Conservation (phyloP, 2,797 vertebrate genomes). For the Cyclura pinguis region DNA sequence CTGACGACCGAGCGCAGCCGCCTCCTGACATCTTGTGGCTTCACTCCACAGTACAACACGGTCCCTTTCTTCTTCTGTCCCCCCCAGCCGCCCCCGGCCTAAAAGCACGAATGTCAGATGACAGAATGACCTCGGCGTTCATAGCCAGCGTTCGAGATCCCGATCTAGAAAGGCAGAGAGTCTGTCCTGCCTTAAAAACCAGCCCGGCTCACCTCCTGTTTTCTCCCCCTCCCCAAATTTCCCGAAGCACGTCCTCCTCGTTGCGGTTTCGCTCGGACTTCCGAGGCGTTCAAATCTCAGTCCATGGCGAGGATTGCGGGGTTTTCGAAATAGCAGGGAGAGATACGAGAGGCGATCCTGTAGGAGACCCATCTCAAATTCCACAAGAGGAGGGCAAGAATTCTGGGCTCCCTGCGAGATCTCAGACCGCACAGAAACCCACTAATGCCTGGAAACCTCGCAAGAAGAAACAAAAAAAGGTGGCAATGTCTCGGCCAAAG, state of each 20-base stretch:
- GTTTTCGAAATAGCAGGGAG: too few relatives aligned
- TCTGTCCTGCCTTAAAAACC: conserved; percentile 30
- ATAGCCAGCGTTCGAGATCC: conserved; percentile 20
- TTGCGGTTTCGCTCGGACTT: background rate
- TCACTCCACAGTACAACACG: conserved; percentile 47
- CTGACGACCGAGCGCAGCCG: conserved; percentile 22
- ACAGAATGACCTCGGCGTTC: conserved; percentile 63
- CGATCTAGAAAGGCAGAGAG: background rate
- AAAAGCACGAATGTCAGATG: conserved; percentile 43
- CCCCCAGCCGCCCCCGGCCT: conserved; percentile 23
- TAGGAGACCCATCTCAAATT: too few relatives aligned
- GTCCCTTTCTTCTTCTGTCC: conserved; percentile 48
- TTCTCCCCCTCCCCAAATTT: background rate
- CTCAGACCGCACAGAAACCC: too few relatives aligned
- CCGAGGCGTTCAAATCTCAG: fast-evolving
- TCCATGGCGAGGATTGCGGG: background rate
- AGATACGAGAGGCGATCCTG: too few relatives aligned
- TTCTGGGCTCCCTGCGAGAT: too few relatives aligned
- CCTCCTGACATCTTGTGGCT: conserved; percentile 75
- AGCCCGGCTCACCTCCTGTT: background rate
- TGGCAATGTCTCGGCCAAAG: too few relatives aligned
- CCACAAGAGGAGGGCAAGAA: too few relatives aligned
- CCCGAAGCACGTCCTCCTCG: background rate
- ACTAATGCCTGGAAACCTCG: too few relatives aligned
- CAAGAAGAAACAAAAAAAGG: too few relatives aligned